A percentile compares a stretch with the other conserved stretches of the same genome.
Evolutionary conservation across 2,888 invertebrate species (phyloP).

Genomic region (Drosophila hamatofila): DNA sequence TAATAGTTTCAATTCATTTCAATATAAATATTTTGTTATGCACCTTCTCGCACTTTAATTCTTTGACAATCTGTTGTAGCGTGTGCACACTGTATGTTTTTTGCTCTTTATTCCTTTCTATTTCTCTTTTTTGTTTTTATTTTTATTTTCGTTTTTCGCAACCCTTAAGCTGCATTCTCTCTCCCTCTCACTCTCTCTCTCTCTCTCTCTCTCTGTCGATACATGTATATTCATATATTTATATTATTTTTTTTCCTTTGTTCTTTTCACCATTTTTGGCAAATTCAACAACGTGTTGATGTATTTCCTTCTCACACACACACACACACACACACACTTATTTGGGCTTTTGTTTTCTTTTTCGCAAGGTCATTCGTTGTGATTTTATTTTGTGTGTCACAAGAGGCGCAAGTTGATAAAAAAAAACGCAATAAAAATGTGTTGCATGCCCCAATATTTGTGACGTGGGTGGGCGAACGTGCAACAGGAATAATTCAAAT

Average conservation of each 20-base stretch:
- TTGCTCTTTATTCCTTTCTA: conserved; percentile 24
- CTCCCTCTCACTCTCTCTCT: not conserved
- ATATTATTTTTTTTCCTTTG: conserved; percentile 18
- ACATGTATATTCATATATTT: conserved; percentile 10
- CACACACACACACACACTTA: conserved; percentile 26
- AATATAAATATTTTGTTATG: not conserved
- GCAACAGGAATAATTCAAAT: conserved; percentile 10
- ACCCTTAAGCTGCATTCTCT: conserved; percentile 29
- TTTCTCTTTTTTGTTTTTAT: conserved; percentile 52
- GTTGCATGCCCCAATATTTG: conserved; percentile 7
- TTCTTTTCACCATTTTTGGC: conserved; percentile 42
- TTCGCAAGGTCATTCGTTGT: conserved; percentile 83
- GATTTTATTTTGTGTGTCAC: conserved; percentile 80
- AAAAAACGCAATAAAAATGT: conserved; percentile 3
- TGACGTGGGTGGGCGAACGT: not conserved
- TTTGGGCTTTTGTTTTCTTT: conserved; percentile 64
- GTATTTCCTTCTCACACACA: conserved; percentile 37
- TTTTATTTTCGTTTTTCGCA: conserved; percentile 59
- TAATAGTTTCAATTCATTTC: too few species aligned
- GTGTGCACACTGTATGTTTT: conserved; percentile 17
- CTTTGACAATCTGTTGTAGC: not conserved
- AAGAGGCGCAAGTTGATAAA: conserved; percentile 3
- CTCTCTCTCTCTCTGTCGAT: not conserved
- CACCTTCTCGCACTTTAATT: not conserved
- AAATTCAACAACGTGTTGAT: conserved; percentile 65